Evolutionary conservation across 2,113 vertebrate genomes (phyloP).

Genomic region (Pao palembangensis): DNA sequence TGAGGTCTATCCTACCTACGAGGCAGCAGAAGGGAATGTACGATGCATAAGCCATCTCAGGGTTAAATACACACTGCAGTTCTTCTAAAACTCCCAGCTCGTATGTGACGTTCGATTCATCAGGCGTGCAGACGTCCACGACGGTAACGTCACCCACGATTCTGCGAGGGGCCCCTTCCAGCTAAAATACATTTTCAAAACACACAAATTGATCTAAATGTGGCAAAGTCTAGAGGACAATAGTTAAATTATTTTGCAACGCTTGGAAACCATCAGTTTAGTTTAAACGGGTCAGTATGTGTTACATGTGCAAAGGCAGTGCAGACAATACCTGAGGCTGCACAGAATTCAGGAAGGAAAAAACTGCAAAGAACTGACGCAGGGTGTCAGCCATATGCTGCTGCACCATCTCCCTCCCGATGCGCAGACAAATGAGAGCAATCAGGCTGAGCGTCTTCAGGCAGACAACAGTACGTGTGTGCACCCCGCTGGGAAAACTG

Average conservation of each 20-base stretch:
- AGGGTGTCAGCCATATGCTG: constrained; percentile 90
- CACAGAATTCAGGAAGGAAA: constrained; percentile 83
- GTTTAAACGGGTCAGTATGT: too few species aligned
- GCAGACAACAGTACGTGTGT: constrained; percentile 88
- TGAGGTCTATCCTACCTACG: constrained; percentile 77
- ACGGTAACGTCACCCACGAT: constrained; percentile 76
- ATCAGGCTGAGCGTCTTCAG: constrained; percentile 93
- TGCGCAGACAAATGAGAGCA: constrained; percentile 91
- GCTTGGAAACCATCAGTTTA: too few species aligned
- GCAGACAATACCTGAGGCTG: constrained; percentile 78
- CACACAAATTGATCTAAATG: background rate
- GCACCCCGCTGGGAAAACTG: constrained; percentile 93
- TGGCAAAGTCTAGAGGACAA: background rate
- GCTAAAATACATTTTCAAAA: constrained; percentile 42
- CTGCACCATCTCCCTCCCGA: constrained; percentile 97
- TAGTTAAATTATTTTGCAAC: too few species aligned
- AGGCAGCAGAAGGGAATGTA: constrained; percentile 95
- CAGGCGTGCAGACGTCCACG: constrained; percentile 74
- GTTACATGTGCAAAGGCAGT: too few species aligned
- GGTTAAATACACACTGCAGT: constrained; percentile 89
- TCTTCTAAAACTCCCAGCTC: constrained; percentile 83
- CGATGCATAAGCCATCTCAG: constrained; percentile 92
- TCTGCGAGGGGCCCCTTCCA: constrained; percentile 64
- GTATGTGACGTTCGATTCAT: constrained; percentile 70
- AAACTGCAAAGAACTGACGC: constrained; percentile 84